phyloP scores from a whole-genome alignment of 2,113 vertebrate species.

The Catharus minimus region DNA sequence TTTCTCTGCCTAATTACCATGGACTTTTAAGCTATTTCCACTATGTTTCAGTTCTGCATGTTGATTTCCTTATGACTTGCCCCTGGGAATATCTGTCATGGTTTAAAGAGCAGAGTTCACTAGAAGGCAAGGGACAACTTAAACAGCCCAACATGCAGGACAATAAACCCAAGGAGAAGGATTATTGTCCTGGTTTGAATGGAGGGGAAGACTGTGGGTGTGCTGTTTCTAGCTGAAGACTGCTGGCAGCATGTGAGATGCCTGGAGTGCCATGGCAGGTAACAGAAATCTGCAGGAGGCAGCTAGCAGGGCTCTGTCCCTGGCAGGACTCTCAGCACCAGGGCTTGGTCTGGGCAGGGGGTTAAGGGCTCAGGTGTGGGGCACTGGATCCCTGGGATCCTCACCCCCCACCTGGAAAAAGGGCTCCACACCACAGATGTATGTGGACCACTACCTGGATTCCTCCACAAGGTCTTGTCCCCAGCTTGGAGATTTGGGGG shows the following conservation, averaged over 20 bases:
- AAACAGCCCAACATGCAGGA: neutral
- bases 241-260: neutral
- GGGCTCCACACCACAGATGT: neutral
- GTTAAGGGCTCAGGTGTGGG: neutral
- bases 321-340: neutral
- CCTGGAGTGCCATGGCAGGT: fast-evolving
- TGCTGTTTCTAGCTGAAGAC: neutral
- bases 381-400: neutral
- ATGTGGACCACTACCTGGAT: neutral
- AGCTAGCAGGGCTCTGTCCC: neutral
- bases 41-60: neutral
- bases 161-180: neutral
- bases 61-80: neutral
- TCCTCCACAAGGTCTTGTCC: neutral
- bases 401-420: neutral
- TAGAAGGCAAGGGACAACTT: neutral
- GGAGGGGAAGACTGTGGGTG: neutral
- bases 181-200: neutral
- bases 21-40: neutral
- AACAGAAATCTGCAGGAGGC: neutral
- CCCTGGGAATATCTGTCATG: neutral
- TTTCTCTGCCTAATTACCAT: neutral
- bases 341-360: neutral
- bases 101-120: neutral
- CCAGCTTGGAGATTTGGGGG: neutral